Percentiles rank a stretch among this genome's conserved stretches.
phyloP scores from a whole-genome alignment of 2,888 invertebrate species.

The Sipha maydis region DNA sequence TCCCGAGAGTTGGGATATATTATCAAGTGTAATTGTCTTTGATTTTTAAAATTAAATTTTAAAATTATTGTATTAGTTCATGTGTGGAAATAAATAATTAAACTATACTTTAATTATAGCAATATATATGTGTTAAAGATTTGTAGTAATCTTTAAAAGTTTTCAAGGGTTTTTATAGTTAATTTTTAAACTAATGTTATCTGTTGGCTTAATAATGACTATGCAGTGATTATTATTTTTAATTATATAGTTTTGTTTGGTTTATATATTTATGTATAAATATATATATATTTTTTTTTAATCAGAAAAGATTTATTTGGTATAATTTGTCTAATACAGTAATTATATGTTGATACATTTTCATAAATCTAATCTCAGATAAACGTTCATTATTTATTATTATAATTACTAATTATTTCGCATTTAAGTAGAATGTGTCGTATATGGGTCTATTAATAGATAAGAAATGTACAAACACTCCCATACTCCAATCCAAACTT shows the following conservation, averaged over 20 bases:
- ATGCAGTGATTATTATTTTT: not conserved
- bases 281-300: too few relatives aligned
- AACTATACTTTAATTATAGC: not conserved
- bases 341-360: too few relatives aligned
- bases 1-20: not conserved
- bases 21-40: not conserved
- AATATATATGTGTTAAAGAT: not conserved
- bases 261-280: too few relatives aligned
- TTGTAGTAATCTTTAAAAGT: constrained; percentile 24
- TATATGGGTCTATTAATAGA: too few relatives aligned
- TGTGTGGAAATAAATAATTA: not conserved
- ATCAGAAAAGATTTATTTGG: too few relatives aligned
- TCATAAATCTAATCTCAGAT: too few relatives aligned
- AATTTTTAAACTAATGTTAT: constrained; percentile 25
- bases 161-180: constrained; percentile 8
- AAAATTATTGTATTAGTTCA: not conserved
- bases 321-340: too few relatives aligned
- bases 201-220: not conserved
- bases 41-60: not conserved
- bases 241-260: not conserved
- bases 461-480: too few relatives aligned
- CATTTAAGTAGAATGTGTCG: too few relatives aligned
- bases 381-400: too few relatives aligned
- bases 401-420: too few relatives aligned
- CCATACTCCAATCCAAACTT: too few relatives aligned